Evolutionary conservation across 2,888 invertebrate genomes (phyloP).

Genomic region (Ditylenchus weischeri): DNA sequence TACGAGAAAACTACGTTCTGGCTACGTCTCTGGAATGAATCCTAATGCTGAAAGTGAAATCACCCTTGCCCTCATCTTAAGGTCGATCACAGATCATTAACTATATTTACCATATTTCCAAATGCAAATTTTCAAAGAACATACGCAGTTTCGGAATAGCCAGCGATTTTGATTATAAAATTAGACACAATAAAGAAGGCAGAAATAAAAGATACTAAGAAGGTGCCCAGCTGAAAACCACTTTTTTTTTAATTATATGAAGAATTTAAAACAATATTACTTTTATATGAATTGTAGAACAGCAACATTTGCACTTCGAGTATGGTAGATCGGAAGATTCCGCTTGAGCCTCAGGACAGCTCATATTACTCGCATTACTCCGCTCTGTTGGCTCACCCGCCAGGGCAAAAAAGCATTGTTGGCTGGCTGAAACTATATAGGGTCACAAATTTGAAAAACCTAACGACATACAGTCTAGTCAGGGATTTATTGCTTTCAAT

Average conservation of each 20-base stretch:
- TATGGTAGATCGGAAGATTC: background rate
- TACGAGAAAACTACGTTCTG: too few relatives aligned
- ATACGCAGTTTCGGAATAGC: slow-evolving; percentile 36
- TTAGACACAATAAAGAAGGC: slow-evolving; percentile 38
- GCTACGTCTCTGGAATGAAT: too few relatives aligned
- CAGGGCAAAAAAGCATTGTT: too few relatives aligned
- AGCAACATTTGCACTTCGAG: slow-evolving; percentile 8
- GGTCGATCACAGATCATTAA: too few relatives aligned
- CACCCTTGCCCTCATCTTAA: too few relatives aligned
- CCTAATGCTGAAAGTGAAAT: too few relatives aligned
- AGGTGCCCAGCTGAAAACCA: slow-evolving; percentile 26
- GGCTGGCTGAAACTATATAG: too few relatives aligned
- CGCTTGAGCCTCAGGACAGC: background rate
- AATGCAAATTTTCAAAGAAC: too few relatives aligned
- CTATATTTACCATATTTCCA: too few relatives aligned
- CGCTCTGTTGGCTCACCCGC: background rate
- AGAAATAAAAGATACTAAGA: slow-evolving; percentile 33
- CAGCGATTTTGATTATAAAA: slow-evolving; percentile 36
- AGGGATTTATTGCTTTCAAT: too few relatives aligned
- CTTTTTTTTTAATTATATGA: background rate
- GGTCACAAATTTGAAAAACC: too few relatives aligned
- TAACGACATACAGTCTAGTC: too few relatives aligned
- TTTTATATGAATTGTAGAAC: slow-evolving; percentile 8
- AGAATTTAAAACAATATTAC: background rate
- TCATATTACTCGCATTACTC: slow-evolving; percentile 1